Base-by-base conservation (phyloP, 2,797 vertebrate species). In the Myripristis murdjan region DNA sequence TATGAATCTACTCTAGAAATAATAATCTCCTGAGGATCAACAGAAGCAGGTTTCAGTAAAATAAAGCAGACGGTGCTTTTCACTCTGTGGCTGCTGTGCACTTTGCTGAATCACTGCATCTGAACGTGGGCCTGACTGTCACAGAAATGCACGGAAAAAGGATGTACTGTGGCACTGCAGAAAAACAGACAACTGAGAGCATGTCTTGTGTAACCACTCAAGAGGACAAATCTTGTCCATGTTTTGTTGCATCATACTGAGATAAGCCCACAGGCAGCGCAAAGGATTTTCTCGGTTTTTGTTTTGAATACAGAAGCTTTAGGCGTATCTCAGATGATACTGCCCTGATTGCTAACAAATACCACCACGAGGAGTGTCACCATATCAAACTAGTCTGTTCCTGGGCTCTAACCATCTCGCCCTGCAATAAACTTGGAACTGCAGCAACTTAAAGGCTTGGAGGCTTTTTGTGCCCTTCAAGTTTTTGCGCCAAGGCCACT, bases 291-390 rank as follows among this genome's bases (percentile, higher is more conserved):
- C 64, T 64, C 37, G 9, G 24, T n/a, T 83, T 78, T 79, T 85
- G 81, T 85, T 91, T 75, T 87, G 84, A 83, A 89, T 56, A 90
- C 84, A 88, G 73, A 82, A 56, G 76, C 80, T 85, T 83, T 55
- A 63, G 72, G 49, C 64, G 65, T 73, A 83, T 77, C 77, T 79
- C 12, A 63, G 70, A 85, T 84, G 78, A 62, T 37, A 51, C 57
- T 61, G 59, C 15, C 28, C 55, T 64, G 56, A 65, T 28, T 68
- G 70, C 58, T 77, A 74, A 82, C 70, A 85, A 85, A 86, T 26
- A 78, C 60, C 49, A 52, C 35, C 57, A 60, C 68, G 41, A 59
- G 59, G 67, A 79, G 64, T 78, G 81, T 83, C 77, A 56, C 63
- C 53, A 68, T 64, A 69, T 72, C 67, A 79, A 77, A 79, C 57